Conservation (phyloP, 1,140 invertebrate species). For the Acromyrmex heyeri region DNA sequence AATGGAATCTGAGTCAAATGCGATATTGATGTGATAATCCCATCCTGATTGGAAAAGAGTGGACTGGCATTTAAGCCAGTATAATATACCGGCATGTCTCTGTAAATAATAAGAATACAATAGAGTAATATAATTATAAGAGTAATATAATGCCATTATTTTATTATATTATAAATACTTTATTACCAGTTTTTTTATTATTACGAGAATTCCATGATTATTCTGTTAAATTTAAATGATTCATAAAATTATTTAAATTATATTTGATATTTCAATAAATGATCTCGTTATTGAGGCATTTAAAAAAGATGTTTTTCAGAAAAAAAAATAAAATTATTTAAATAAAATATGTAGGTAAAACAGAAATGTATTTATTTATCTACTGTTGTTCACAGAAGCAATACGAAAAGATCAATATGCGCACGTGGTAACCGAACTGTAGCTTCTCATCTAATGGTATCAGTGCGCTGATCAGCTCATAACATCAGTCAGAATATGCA, state of each 20-base stretch:
- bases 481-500: conserved; percentile 31
- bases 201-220: conserved; percentile 1
- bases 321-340: conserved; percentile 2
- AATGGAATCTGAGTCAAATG: conserved; percentile 75
- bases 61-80: conserved; percentile 78
- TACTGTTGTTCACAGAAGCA: not conserved
- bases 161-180: conserved; percentile 9
- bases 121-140: not conserved
- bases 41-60: conserved; percentile 70
- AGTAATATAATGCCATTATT: not conserved
- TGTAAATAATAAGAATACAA: conserved; percentile 35
- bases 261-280: not conserved
- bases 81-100: conserved; percentile 79
- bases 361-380: not conserved
- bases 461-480: not conserved
- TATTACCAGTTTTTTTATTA: not conserved
- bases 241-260: conserved; percentile 5
- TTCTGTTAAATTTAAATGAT: not conserved
- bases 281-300: not conserved
- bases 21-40: conserved; percentile 68
- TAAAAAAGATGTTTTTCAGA: not conserved
- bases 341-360: conserved; percentile 9
- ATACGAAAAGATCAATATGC: not conserved
- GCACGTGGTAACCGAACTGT: conserved; percentile 9
- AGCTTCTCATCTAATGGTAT: not conserved